Base-by-base conservation (phyloP, 1,140 invertebrate species). In the Lysiphlebus fabarum region DNA sequence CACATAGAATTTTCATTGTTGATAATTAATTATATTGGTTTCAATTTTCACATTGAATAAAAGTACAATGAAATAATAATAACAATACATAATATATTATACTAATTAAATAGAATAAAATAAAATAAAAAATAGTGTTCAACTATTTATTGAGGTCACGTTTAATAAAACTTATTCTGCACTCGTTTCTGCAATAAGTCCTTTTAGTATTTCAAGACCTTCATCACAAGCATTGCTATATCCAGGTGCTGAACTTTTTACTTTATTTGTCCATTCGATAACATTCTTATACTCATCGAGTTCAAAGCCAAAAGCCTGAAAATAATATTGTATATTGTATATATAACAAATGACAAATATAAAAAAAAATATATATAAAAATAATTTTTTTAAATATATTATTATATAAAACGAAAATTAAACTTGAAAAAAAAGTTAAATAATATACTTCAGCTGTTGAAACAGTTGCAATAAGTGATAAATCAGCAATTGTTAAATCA, bases 221-320 rank as follows among this genome's bases (percentile, higher is more conserved):
- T 82, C 80, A 6, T 70, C 85, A 69, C 92, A 91, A 44, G 86
- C 82, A 67, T 89, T 87, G 61, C 84, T 81, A 74, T 90, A 92
- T 34, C 86, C 89, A 4, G 87, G 86, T 8, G 86, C 84, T 5
- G 84, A 83, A 40, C 75, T 76, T 74, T 89, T 90, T 43, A 87
- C 82, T 53, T 82, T 86, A 41, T 85, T 82, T 63, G 86, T 82
- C 90, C 91, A 93, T 60, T 80, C 82, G 45, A 66, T 72, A 48
- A 92, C 82, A 62, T 91, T 90, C 11, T 81, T 73, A 72, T 86
- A 91, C 66, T 85, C 83, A 43, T 81, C 78, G 43, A 90, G 71
- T 64, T 90, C 84, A 57, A 87, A 85, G 10, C 83, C 82, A 6
- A 85, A 78, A 4, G 82, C 85, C 78, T 92, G 85, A 65, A 84